Evolutionary conservation across 1,140 invertebrate species (phyloP).

Genomic region (Acromyrmex heyeri): DNA sequence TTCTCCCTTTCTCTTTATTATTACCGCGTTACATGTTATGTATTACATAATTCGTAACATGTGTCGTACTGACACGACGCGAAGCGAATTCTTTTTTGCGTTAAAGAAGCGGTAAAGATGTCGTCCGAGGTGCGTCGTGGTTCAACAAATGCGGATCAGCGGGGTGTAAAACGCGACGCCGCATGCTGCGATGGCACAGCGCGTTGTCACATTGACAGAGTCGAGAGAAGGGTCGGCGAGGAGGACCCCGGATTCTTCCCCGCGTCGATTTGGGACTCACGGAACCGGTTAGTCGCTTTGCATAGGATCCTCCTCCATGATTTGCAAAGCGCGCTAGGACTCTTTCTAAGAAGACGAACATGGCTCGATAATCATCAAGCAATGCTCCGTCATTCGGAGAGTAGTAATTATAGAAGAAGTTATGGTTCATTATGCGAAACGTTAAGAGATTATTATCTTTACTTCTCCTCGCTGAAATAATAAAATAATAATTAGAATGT

Average conservation of each 20-base stretch:
- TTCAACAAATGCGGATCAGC: slow-evolving; percentile 55
- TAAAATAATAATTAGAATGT: slow-evolving; percentile 5
- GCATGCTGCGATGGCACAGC: slow-evolving; percentile 47
- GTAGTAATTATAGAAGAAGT: slow-evolving; percentile 26
- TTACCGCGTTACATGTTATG: slow-evolving; percentile 1
- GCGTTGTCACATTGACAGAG: slow-evolving; percentile 59
- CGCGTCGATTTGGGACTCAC: slow-evolving; percentile 44
- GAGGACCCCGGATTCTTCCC: slow-evolving; percentile 13
- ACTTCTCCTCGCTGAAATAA: not conserved
- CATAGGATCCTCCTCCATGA: slow-evolving; percentile 54
- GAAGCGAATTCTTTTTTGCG: slow-evolving; percentile 20
- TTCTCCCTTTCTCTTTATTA: not conserved
- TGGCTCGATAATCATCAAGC: slow-evolving; percentile 45
- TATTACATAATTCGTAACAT: slow-evolving; percentile 40
- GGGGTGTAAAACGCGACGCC: slow-evolving; percentile 47
- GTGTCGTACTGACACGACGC: not conserved
- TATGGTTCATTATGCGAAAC: slow-evolving; percentile 21
- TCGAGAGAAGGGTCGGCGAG: slow-evolving; percentile 32
- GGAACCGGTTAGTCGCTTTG: slow-evolving; percentile 52
- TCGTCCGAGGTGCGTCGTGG: slow-evolving; percentile 23
- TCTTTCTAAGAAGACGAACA: slow-evolving; percentile 45
- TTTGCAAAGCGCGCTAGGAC: slow-evolving; percentile 44
- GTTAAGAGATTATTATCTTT: slow-evolving; percentile 28
- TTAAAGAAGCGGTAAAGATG: slow-evolving; percentile 50
- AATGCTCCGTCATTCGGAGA: slow-evolving; percentile 29